Conservation (phyloP, 2,888 invertebrate species). For the Megamerina dolium region DNA sequence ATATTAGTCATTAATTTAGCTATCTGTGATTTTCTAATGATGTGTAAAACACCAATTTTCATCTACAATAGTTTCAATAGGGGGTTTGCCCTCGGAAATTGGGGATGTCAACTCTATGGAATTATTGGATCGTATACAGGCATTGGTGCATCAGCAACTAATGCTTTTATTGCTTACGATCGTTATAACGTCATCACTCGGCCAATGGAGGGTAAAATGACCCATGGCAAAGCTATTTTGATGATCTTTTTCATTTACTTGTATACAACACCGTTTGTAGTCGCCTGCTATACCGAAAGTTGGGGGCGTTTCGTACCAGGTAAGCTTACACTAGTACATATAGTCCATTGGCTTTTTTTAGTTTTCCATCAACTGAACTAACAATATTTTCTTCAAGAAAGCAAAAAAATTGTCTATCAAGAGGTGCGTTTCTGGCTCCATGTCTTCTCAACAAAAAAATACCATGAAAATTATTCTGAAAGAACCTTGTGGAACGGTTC, state of each 20-base stretch:
- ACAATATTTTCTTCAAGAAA: not conserved
- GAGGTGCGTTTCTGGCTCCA: too few species aligned
- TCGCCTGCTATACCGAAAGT: constrained; percentile 71
- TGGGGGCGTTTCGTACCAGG: constrained; percentile 84
- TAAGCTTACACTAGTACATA: constrained; percentile 25
- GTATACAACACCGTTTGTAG: constrained; percentile 74
- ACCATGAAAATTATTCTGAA: too few species aligned
- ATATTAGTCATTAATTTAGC: constrained; percentile 78
- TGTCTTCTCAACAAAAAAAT: too few species aligned
- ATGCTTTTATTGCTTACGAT: constrained; percentile 81
- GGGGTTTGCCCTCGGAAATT: constrained; percentile 67
- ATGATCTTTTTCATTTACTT: constrained; percentile 69
- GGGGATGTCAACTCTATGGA: constrained; percentile 72
- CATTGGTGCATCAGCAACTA: constrained; percentile 72
- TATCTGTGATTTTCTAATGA: constrained; percentile 79
- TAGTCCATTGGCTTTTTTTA: not conserved
- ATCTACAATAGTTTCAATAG: constrained; percentile 66
- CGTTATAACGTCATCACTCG: constrained; percentile 72
- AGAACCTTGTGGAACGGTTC: too few species aligned
- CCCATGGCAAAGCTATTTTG: constrained; percentile 70
- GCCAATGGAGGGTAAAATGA: constrained; percentile 76
- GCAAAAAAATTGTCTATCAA: constrained; percentile 1
- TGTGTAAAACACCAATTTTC: constrained; percentile 72
- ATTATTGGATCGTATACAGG: constrained; percentile 73
- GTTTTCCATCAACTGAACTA: not conserved